Evolutionary conservation across 2,797 vertebrate genomes (phyloP), one percentile per base, ranked within the genome.

Genomic region (Sebastes steindachneri): DNA sequence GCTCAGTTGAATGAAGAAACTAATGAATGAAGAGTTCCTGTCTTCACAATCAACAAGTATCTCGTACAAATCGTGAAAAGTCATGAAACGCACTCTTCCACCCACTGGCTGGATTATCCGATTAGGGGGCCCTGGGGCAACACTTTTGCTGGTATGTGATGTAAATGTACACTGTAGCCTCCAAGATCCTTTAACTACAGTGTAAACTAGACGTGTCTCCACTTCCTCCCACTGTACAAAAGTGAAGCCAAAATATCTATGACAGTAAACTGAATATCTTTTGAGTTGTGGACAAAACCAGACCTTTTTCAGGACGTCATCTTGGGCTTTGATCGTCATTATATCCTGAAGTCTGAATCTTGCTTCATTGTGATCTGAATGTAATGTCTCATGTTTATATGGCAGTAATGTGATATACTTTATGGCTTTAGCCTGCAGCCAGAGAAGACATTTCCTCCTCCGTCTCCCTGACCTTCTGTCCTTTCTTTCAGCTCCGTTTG

Each of bases 401-500:
- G 37, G 1, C 31, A 17, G 21, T 45, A 5, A 73, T 31, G 53
- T n/a, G 57, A 48, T 35, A 21, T 3, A 37, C 35, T 37, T 1
- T 37, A 21, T 71, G 9, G 33, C 51, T 63, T 15, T 58, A 75
- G 60, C 67, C 73, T 4, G 70, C 60, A 67, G 80, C 71, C 12
- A 57, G 59, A 2, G 25, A 37, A 64, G 77, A 75, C 70, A 9
- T 64, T 83, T 74, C 26, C 31, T 41, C n/a, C 15, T 25, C 37
- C 3, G 4, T 26, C 68, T 33, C 31, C 17, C 23, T 80, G 72
- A 81, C 75, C 71, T 67, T 25, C 2, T 48, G 58, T 70, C 54
- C 23, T 57, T 53, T 33, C 69, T 60, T 45, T 76, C 90, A 98
- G 97, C 94, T 83, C 81, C 95, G 29, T 97, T 97, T 73, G 93